These are phyloP conservation scores for Fistularia commersonii DNA, from an alignment of 2,797 vertebrate species.

Conservation along the genomic window DNA sequence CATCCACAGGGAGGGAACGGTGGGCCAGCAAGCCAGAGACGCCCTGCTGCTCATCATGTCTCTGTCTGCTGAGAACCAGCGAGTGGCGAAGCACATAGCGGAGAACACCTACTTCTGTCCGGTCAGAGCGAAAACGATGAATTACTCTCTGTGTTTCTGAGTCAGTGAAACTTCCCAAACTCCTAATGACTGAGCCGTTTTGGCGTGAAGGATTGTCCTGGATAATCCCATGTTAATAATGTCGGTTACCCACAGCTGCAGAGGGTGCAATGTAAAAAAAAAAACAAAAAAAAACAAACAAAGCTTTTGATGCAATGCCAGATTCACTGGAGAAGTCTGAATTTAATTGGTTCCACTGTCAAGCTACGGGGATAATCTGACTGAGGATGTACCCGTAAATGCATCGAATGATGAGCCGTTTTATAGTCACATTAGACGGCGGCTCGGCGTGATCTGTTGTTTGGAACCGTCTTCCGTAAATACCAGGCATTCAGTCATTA, in stretches of 20 bases:
- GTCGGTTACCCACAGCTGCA: slow-evolving; percentile 37
- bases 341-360: slow-evolving; percentile 43
- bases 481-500: neutral
- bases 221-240: slow-evolving; percentile 46
- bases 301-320: slow-evolving; percentile 37
- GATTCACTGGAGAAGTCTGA: slow-evolving; percentile 26
- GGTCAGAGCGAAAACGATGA: slow-evolving; percentile 74
- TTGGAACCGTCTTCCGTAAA: slow-evolving; percentile 5
- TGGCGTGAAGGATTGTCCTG: slow-evolving; percentile 3
- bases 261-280: slow-evolving; percentile 21
- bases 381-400: slow-evolving; percentile 24
- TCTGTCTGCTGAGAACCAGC: slow-evolving; percentile 87
- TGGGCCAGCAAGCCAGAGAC: slow-evolving; percentile 94
- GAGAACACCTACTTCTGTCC: slow-evolving; percentile 98
- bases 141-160: no score
- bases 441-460: neutral
- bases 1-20: slow-evolving; percentile 91
- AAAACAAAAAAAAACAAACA: slow-evolving; percentile 6
- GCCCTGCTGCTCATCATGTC: slow-evolving; percentile 96
- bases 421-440: slow-evolving; percentile 6
- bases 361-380: slow-evolving; percentile 38
- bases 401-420: slow-evolving; percentile 35
- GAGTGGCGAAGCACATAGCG: slow-evolving; percentile 89
- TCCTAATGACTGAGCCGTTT: no score
- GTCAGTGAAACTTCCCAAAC: no score